Evolutionary conservation across 1,140 invertebrate species (phyloP).

Genomic region (Caenorhabditis latens): DNA sequence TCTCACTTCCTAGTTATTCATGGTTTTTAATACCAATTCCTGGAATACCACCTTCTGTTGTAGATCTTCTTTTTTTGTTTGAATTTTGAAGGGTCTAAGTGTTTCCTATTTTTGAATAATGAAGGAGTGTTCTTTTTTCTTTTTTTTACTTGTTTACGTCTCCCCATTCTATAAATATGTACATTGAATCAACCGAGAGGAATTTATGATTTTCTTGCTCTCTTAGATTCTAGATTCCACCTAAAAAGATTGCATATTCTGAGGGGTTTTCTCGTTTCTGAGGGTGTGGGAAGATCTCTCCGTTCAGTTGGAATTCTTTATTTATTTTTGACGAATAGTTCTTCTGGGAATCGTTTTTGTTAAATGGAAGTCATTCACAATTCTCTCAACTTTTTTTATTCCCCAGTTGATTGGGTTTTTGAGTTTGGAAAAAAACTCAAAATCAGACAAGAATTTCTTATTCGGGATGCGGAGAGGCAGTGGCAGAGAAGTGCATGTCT

Average conservation of each 20-base stretch:
- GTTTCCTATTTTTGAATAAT: no score
- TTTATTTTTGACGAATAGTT: constrained; percentile 10
- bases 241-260: background rate
- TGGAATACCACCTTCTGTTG: background rate
- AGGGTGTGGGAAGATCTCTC: constrained; percentile 29
- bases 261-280: background rate
- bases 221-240: background rate
- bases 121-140: background rate
- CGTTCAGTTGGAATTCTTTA: background rate
- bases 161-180: constrained; percentile 37
- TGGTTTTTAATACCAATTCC: constrained; percentile 28
- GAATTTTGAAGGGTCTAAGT: background rate
- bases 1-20: constrained; percentile 26
- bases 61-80: background rate
- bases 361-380: background rate
- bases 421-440: background rate
- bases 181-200: constrained; percentile 40
- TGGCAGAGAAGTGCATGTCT: background rate
- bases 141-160: constrained; percentile 24
- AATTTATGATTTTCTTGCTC: constrained; percentile 11
- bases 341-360: background rate
- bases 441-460: background rate
- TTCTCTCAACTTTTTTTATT: background rate
- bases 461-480: background rate
- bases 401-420: background rate